Percentiles rank a stretch among this genome's conserved stretches.
Evolutionary conservation across 2,797 vertebrate genomes (phyloP).

Genomic region (Allobates femoralis): DNA sequence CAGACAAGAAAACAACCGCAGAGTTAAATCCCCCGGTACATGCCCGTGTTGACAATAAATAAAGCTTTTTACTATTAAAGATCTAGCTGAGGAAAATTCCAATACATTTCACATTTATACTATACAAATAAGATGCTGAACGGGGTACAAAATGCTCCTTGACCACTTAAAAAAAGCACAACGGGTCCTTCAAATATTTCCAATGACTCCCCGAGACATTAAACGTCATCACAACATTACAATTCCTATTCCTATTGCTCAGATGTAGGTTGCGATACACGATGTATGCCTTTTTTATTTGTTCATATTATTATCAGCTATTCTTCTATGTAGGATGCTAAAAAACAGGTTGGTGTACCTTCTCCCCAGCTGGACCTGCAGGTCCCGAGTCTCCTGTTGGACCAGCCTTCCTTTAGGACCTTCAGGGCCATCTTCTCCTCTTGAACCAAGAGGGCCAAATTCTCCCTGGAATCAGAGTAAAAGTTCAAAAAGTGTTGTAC

Average conservation of each 20-base stretch:
- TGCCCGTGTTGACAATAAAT: not conserved
- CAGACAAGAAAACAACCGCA: not conserved
- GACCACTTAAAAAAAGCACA: not conserved
- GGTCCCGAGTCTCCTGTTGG: conserved; percentile 90
- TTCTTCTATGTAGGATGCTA: not conserved
- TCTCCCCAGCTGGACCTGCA: conserved; percentile 91
- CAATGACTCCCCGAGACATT: not conserved
- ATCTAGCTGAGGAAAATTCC: not conserved
- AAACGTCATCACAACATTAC: not conserved
- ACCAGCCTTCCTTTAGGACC: conserved; percentile 94
- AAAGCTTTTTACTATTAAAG: not conserved
- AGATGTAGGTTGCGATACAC: not conserved
- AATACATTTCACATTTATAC: not conserved
- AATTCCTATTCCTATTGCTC: no score
- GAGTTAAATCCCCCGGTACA: not conserved
- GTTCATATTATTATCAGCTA: no score
- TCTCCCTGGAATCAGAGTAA: conserved; percentile 73
- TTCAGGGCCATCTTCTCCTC: conserved; percentile 97
- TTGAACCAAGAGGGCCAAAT: conserved; percentile 80
- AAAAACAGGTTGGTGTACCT: conserved; percentile 76
- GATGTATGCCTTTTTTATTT: no score
- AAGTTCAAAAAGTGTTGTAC: not conserved
- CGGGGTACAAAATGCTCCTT: not conserved
- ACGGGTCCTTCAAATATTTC: not conserved
- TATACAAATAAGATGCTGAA: not conserved